Evolutionary conservation across 2,888 invertebrate genomes (phyloP), one percentile per base, ranked within the genome.

Genomic region (Brenthis daphne): DNA sequence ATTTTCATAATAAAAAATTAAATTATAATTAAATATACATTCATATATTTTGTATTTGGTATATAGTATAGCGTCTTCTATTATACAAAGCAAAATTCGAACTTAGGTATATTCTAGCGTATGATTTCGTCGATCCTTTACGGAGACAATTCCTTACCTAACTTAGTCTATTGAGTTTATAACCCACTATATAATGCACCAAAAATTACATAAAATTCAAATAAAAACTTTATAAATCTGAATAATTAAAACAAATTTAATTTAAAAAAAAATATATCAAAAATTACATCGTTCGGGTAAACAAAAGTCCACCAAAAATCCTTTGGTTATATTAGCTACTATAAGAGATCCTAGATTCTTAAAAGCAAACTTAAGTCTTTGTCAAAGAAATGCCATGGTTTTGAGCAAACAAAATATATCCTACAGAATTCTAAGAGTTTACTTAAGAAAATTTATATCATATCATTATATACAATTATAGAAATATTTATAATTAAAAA

Each of bases 41-140:
- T 14, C 37, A 65, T 72, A 68, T 77, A 79, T 79, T 76, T 74
- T 80, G 77, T 83, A 86, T 89, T 88, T 88, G 87, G 87, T 89
- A 80, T 86, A 79, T 85, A 84, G 79, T 79, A 80, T 81, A 86
- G 90, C 89, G 75, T 82, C 82, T 79, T 77, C 57, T 74, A 77
- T 75, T 88, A 81, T 92, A 92, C 91, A 92, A 90, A 92, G 91
- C 91, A 85, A 79, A 80, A 81, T 86, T 77, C 78, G 83, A 83
- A 88, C 92, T 92, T 92, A 91, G 92, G 92, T 90, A 87, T 89
- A 90, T 89, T 91, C 92, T 92, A 92, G 92, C 92, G 91, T 92
- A 92, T 92, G 92, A 91, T 86, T 85, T 43, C 78, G 85, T 90
- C 86, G 56, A 86, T 86, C 90, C 88, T 73, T 16, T 68, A 2